Conservation (phyloP, 2,113 vertebrate species). For the Stictonetta naevosa region DNA sequence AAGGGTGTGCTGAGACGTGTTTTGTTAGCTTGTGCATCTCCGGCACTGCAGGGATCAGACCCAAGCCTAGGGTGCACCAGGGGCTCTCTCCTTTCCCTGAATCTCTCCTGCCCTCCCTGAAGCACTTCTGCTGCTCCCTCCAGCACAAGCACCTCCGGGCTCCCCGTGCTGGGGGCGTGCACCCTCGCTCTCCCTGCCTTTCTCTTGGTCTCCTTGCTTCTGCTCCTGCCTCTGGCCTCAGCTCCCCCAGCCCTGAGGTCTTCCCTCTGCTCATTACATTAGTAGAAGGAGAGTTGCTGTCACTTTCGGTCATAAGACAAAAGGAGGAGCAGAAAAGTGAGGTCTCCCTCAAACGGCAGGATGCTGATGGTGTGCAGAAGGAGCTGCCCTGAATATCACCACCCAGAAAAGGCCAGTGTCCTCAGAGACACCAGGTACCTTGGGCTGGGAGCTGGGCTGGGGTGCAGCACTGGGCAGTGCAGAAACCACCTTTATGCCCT, state of each 20-base stretch:
- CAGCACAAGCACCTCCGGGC: background rate
- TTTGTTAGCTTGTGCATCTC: background rate
- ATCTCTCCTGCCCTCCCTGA: background rate
- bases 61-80: accelerated
- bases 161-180: background rate
- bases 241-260: background rate
- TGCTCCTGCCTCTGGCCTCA: background rate
- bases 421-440: background rate
- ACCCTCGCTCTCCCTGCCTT: background rate
- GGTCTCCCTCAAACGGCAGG: background rate
- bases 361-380: background rate
- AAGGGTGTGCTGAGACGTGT: background rate
- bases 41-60: accelerated
- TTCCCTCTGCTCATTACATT: background rate
- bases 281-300: background rate
- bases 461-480: background rate
- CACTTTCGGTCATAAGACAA: background rate
- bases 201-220: background rate
- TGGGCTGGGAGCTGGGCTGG: background rate
- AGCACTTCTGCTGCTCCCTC: background rate
- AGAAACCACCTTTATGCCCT: background rate
- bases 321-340: background rate
- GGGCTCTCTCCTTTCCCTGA: background rate
- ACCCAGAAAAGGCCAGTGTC: background rate
- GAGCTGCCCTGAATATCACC: background rate